Evolutionary conservation across 2,797 vertebrate genomes (phyloP).

Genomic region (Lacerta bilineata): DNA sequence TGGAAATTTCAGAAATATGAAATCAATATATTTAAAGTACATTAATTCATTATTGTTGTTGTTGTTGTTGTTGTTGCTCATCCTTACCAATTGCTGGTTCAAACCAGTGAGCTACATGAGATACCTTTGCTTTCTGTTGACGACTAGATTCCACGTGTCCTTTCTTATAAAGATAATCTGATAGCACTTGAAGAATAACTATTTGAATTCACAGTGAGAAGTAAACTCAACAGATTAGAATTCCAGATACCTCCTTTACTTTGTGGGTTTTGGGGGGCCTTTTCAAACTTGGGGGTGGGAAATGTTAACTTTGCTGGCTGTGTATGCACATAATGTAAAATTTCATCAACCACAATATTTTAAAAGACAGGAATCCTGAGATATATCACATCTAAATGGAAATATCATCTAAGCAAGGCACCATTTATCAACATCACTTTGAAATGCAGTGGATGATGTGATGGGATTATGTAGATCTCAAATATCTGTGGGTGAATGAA

Average conservation of each 20-base stretch:
- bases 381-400: constrained; percentile 98
- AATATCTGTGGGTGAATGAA: constrained; percentile 93
- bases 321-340: constrained; percentile 78
- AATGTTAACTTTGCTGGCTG: constrained; percentile 67
- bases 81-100: neutral
- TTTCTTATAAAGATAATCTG: constrained; percentile 50
- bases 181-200: constrained; percentile 54
- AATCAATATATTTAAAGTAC: neutral
- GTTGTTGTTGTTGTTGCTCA: too few relatives aligned
- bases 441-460: constrained; percentile 92
- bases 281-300: constrained; percentile 59
- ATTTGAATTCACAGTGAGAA: constrained; percentile 29
- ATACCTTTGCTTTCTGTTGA: constrained; percentile 11
- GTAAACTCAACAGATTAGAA: constrained; percentile 63
- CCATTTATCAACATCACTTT: constrained; percentile 95
- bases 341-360: constrained; percentile 82
- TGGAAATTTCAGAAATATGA: neutral
- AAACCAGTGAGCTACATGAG: neutral
- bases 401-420: constrained; percentile 93
- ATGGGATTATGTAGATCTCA: constrained; percentile 99
- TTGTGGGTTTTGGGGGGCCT: constrained; percentile 45
- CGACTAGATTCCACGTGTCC: constrained; percentile 13
- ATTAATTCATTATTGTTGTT: neutral
- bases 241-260: constrained; percentile 39
- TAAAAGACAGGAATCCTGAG: constrained; percentile 89